A percentile compares a stretch with the other conserved stretches of the same genome.
phyloP scores from a whole-genome alignment of 2,888 invertebrate genomes.

The Schizaphis graminum region DNA sequence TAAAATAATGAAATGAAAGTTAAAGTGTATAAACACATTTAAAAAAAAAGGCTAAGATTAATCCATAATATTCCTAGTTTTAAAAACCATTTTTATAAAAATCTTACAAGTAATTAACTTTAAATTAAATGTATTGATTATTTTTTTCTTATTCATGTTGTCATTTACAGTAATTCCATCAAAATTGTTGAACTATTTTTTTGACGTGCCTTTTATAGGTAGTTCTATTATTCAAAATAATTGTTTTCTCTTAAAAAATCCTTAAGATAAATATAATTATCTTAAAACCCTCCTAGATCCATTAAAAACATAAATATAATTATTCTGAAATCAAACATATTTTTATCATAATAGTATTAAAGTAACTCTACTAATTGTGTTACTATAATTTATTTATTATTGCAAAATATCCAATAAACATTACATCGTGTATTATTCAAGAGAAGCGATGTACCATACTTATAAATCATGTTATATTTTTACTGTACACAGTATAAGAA shows the following conservation, averaged over 20 bases:
- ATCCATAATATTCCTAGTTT: background rate
- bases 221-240: slow-evolving; percentile 19
- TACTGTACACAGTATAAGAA: background rate
- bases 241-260: slow-evolving; percentile 2
- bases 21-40: background rate
- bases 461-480: background rate
- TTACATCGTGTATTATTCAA: background rate
- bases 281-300: background rate
- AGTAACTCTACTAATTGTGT: background rate
- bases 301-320: background rate
- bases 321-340: background rate
- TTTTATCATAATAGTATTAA: background rate
- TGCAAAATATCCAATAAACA: background rate
- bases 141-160: background rate
- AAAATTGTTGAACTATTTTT: slow-evolving; percentile 37
- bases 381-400: background rate
- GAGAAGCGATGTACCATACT: background rate
- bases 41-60: background rate
- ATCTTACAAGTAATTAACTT: slow-evolving; percentile 1
- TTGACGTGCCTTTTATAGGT: background rate
- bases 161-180: slow-evolving; percentile 29
- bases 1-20: background rate
- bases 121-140: slow-evolving; percentile 13
- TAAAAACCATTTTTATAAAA: background rate
- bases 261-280: background rate